Conservation (phyloP, 2,113 vertebrate species). For the Neopipo cinnamomea region DNA sequence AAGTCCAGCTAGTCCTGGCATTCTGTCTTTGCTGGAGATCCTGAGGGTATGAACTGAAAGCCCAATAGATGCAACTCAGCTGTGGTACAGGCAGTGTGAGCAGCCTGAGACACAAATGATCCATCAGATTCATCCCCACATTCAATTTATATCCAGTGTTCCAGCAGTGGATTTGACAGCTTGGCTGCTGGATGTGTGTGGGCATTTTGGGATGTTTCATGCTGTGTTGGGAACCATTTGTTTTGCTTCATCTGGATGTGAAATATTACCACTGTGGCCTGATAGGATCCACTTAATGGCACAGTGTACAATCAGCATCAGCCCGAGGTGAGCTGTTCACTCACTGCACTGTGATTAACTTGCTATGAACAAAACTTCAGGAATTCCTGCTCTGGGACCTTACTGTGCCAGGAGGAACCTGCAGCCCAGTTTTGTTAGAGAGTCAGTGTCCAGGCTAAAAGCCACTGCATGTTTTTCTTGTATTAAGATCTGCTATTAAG, state of each 20-base stretch:
- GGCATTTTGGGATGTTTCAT: not conserved
- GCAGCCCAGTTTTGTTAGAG: not conserved
- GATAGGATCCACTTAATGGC: not conserved
- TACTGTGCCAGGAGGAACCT: not conserved
- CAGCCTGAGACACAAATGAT: not conserved
- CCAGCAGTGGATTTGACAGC: not conserved
- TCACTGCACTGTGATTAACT: not conserved
- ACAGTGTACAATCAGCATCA: not conserved
- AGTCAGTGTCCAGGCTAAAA: not conserved
- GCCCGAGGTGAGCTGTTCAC: not conserved
- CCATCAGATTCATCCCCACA: not conserved
- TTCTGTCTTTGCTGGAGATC: not conserved
- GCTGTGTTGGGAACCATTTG: not conserved
- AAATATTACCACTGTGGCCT: not conserved
- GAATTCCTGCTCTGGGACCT: not conserved
- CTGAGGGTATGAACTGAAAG: not conserved
- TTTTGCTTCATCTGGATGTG: not conserved
- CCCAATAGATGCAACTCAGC: not conserved
- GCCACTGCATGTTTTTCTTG: not conserved
- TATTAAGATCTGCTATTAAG: not conserved
- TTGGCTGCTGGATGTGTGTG: fast-evolving
- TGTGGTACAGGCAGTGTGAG: not conserved
- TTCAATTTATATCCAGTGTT: not conserved
- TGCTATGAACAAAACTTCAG: not conserved
- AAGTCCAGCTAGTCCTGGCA: not conserved